phyloP scores from a whole-genome alignment of 2,797 vertebrate species.

The Knipowitschia caucasica region DNA sequence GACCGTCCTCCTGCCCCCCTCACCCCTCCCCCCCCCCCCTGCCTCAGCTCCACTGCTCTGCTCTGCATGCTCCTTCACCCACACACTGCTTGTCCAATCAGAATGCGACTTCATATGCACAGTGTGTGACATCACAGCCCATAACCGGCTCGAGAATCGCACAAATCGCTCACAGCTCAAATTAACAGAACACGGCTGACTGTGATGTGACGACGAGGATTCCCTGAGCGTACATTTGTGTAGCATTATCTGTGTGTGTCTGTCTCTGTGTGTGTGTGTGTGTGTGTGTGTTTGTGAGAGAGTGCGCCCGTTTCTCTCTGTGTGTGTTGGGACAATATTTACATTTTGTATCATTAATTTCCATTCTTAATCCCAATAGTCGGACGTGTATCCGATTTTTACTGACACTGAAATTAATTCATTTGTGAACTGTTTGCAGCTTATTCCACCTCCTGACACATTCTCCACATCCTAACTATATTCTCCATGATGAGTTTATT shows the following conservation, averaged over 20 bases:
- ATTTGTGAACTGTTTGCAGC: too few relatives aligned
- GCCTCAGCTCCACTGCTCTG: conserved; percentile 40
- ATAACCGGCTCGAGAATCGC: conserved; percentile 7
- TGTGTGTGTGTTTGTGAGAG: neutral
- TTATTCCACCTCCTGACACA: too few relatives aligned
- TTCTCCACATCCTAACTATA: too few relatives aligned
- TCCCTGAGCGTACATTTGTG: conserved; percentile 18
- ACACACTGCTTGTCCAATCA: conserved; percentile 30
- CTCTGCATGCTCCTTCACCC: conserved; percentile 62
- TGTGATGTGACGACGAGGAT: conserved; percentile 23
- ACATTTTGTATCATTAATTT: too few relatives aligned
- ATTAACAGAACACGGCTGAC: conserved; percentile 23
- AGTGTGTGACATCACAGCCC: conserved; percentile 5
- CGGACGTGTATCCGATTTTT: too few relatives aligned
- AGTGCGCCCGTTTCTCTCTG: too few relatives aligned
- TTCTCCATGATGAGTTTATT: too few relatives aligned
- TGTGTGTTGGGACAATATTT: too few relatives aligned
- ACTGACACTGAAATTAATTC: too few relatives aligned
- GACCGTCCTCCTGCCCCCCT: conserved; percentile 15
- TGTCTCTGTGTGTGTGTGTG: neutral
- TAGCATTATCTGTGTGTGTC: conserved; percentile 3
- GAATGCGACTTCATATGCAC: conserved; percentile 26
- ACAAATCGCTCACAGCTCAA: conserved; percentile 5
- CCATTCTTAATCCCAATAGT: too few relatives aligned
- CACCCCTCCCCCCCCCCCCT: conserved; percentile 11